A percentile compares a stretch with the other conserved stretches of the same genome.
phyloP scores from a whole-genome alignment of 64 coral and sea anemone species.

The Anthopleura sola region DNA sequence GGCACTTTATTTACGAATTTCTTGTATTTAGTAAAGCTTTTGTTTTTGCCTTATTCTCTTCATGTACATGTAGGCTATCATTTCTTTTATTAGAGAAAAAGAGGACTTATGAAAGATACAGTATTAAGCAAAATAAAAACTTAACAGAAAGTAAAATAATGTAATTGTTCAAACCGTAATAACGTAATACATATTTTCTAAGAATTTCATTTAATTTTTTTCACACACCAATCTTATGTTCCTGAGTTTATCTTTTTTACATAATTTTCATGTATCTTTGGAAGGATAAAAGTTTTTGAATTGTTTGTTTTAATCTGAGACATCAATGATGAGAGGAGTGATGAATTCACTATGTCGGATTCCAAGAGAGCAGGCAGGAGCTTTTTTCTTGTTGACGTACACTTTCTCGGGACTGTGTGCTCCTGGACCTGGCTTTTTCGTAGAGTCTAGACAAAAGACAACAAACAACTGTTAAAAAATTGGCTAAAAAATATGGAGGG shows the following conservation, averaged over 20 bases:
- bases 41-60: too few relatives aligned
- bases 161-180: too few relatives aligned
- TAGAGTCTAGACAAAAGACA: conserved; percentile 55
- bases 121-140: too few relatives aligned
- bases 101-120: too few relatives aligned
- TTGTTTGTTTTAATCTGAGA: conserved; percentile 38
- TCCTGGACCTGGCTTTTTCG: conserved; percentile 91
- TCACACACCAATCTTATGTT: background rate
- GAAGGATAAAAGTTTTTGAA: background rate
- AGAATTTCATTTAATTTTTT: background rate
- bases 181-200: too few relatives aligned
- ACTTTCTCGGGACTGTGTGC: conserved; percentile 99
- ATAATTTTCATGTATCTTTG: conserved; percentile 7
- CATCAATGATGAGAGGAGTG: conserved; percentile 92
- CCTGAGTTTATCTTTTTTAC: conserved; percentile 11
- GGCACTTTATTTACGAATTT: too few relatives aligned
- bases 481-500: too few relatives aligned
- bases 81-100: too few relatives aligned
- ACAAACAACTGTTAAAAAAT: background rate
- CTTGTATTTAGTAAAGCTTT: too few relatives aligned
- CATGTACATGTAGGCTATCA: too few relatives aligned
- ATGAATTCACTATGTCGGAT: conserved; percentile 95
- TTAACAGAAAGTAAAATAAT: too few relatives aligned
- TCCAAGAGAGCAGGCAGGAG: conserved; percentile 86
- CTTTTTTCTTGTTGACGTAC: conserved; percentile 61